Conservation (phyloP, 2,888 invertebrate genomes). For the Nemapogon koenigi region DNA sequence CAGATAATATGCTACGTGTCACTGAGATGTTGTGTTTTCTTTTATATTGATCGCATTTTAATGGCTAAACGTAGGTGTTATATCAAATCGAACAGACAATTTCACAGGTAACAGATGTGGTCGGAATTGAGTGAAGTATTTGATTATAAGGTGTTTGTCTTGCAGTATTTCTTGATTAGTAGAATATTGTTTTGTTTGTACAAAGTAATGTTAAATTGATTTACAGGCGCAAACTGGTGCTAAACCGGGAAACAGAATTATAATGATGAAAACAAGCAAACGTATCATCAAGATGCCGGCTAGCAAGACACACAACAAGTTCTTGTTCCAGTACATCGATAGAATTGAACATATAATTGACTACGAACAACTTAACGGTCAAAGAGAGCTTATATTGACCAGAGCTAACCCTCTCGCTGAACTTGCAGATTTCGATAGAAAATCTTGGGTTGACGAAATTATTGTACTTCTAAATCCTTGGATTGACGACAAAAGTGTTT, state of each 20-base stretch:
- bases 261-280: slow-evolving; percentile 74
- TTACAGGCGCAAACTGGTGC: slow-evolving; percentile 67
- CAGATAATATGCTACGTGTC: no score
- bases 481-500: slow-evolving; percentile 34
- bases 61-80: no score
- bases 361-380: slow-evolving; percentile 33
- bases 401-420: slow-evolving; percentile 32
- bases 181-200: no score
- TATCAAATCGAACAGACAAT: no score
- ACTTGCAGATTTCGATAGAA: slow-evolving; percentile 39
- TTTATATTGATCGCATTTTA: no score
- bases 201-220: no score
- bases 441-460: slow-evolving; percentile 46
- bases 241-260: slow-evolving; percentile 63
- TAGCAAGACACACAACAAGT: slow-evolving; percentile 38
- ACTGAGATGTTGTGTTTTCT: no score
- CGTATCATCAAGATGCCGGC: slow-evolving; percentile 74
- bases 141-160: no score
- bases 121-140: no score
- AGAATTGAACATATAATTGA: slow-evolving; percentile 48
- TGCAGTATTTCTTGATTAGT: no score
- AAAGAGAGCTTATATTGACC: slow-evolving; percentile 35
- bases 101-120: no score
- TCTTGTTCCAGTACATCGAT: slow-evolving; percentile 44
- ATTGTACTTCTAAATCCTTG: slow-evolving; percentile 40